Evolutionary conservation across 2,113 vertebrate genomes (phyloP).

Genomic region (Lepisosteus osseus): DNA sequence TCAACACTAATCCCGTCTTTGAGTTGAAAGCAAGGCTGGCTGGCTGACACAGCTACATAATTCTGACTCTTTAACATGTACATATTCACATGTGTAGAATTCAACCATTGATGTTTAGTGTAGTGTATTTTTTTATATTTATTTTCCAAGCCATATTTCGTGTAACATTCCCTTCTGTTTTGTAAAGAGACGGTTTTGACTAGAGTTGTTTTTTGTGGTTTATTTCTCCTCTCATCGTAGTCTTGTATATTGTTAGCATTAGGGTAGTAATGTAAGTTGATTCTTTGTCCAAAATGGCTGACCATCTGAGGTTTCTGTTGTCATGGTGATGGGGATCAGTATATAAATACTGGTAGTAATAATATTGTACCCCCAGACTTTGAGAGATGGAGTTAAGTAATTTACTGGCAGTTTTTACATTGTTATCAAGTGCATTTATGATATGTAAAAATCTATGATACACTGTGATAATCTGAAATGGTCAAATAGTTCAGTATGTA

Average conservation of each 20-base stretch:
- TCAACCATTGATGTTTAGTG: constrained; percentile 19
- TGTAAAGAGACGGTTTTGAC: constrained; percentile 59
- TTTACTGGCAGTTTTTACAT: no score
- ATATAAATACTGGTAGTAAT: no score
- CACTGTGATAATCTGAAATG: no score
- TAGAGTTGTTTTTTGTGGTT: constrained; percentile 27
- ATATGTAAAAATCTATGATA: no score
- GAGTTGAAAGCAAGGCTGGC: constrained; percentile 7
- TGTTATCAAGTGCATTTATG: no score
- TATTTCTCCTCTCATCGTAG: constrained; percentile 10
- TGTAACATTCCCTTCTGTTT: constrained; percentile 55
- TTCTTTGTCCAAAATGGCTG: no score
- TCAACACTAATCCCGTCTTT: background rate
- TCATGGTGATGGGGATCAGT: no score
- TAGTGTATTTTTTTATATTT: constrained; percentile 46
- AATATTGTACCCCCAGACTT: no score
- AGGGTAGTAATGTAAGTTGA: no score
- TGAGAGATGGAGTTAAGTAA: no score
- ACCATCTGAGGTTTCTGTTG: no score
- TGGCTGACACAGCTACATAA: background rate
- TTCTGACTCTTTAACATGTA: background rate
- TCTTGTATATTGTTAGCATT: background rate
- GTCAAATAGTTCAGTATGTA: no score
- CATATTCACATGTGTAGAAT: constrained; percentile 25
- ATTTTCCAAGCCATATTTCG: constrained; percentile 43